Percentiles rank a stretch among this genome's conserved stretches.
Evolutionary conservation across 2,113 vertebrate species (phyloP).

Genomic region (Engraulis encrasicolus): DNA sequence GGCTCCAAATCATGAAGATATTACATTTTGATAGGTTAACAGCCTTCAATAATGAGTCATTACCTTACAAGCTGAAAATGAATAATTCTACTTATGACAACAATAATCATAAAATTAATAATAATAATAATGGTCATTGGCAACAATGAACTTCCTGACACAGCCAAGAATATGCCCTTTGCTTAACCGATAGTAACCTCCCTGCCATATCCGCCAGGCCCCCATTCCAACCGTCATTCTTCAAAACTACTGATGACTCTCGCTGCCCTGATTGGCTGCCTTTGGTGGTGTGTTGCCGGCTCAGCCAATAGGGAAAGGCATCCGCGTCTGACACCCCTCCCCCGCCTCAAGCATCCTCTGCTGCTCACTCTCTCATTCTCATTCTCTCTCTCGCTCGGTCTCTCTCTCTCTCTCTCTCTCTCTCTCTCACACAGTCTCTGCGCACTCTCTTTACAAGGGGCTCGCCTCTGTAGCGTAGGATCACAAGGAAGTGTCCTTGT

Average conservation of each 20-base stretch:
- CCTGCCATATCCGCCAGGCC: background rate
- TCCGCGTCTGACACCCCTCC: background rate
- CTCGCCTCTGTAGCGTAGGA: too few relatives aligned
- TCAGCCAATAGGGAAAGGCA: constrained; percentile 63
- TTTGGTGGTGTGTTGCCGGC: constrained; percentile 70
- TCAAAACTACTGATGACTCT: background rate
- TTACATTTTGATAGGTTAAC: background rate
- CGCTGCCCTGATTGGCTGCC: constrained; percentile 49
- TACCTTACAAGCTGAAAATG: background rate
- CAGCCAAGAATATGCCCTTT: background rate
- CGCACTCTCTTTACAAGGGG: too few relatives aligned
- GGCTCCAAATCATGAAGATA: background rate
- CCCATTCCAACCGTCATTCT: background rate
- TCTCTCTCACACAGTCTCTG: background rate
- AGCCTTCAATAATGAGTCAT: background rate
- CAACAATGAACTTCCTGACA: constrained; percentile 43
- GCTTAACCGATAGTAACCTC: constrained; percentile 54
- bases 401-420: too few relatives aligned
- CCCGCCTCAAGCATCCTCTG: too few relatives aligned
- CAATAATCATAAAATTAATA: too few relatives aligned
- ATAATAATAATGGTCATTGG: background rate
- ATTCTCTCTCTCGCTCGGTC: too few relatives aligned
- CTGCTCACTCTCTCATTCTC: background rate
- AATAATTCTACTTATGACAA: background rate
- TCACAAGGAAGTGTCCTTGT: too few relatives aligned